phyloP scores from a whole-genome alignment of 2,113 vertebrate species.

The Menura novaehollandiae region DNA sequence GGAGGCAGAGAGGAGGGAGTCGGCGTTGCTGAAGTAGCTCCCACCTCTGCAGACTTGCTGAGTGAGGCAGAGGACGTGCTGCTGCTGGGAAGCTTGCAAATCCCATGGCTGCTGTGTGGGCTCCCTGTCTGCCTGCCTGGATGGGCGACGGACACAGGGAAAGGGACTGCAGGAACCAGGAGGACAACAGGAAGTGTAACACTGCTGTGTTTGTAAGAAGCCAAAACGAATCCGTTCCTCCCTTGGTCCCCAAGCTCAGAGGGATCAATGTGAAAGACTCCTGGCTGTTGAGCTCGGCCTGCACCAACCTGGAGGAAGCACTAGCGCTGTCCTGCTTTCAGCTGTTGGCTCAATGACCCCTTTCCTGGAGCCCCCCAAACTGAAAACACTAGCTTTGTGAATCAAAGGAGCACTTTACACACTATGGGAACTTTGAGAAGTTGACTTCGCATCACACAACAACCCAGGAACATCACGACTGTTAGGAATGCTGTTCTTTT shows the following conservation, averaged over 20 bases:
- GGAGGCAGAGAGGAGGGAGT: not conserved
- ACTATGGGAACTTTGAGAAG: conserved; percentile 28
- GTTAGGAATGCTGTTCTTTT: conserved; percentile 42
- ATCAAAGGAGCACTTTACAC: conserved; percentile 79
- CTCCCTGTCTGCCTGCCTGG: not conserved
- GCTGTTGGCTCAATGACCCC: not conserved
- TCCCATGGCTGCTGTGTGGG: not conserved
- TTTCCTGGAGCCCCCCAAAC: not conserved
- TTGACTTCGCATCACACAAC: conserved; percentile 19
- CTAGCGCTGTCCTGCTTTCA: not conserved
- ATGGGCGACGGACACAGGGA: not conserved
- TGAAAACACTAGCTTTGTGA: conserved; percentile 71
- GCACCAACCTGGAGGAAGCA: not conserved
- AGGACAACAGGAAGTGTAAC: not conserved
- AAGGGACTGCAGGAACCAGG: not conserved
- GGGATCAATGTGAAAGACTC: not conserved
- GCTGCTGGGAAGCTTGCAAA: not conserved
- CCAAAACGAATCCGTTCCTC: not conserved
- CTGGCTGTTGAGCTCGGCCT: not conserved
- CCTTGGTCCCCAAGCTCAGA: not conserved
- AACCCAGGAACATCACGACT: conserved; percentile 24
- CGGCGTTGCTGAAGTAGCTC: not conserved
- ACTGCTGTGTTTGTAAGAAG: not conserved
- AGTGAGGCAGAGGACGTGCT: not conserved
- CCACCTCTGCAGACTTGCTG: not conserved